Evolutionary conservation across 2,113 vertebrate genomes (phyloP), one percentile per base, ranked within the genome.

Genomic region (human): DNA sequence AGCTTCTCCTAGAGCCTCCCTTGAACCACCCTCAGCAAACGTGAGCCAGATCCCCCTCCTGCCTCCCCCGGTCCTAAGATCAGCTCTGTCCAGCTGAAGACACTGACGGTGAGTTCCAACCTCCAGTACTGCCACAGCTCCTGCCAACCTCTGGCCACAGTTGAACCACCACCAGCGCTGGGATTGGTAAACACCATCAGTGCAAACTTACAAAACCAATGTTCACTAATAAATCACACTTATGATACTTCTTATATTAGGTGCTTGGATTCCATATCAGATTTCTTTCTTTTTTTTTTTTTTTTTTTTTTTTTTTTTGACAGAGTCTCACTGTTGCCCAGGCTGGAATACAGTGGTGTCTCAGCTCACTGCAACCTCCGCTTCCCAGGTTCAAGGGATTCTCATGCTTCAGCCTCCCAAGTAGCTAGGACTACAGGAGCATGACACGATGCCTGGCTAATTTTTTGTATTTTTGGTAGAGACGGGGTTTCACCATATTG

Each of bases 31-130:
- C 43, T 52, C 91, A 35, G 68, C 40, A 61, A 40, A 45, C 8
- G 7, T 1, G 2, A 48, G 30, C 52, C 72, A 4, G 16, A 22
- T 9, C 0, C 59, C 6, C 12, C 12, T 50, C 5, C 23, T 7
- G 8, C 4, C 1, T 17, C 50, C 57, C 27, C 13, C 6, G 0
- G 8, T 20, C 82, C 0, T 4, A 5, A 55, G 22, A 23, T 32
- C 22, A 40, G 45, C 32, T 3, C 11, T 14, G 3, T 11, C 32
- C 32, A 35, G 20, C 57, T 3, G 23, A 72, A n/a, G n/a, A 14
- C 30, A 10, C 11, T 0, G 2, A 48, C 14, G 43, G 18, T 11
- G 17, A 25, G 18, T 6, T 40, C 59, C 27, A 10, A 1, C 16
- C 70, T 72, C 68, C 14, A 18, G 45, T 27, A 64, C n/a, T 10